phyloP scores from a whole-genome alignment of 2,797 vertebrate species.

The Geotria australis region DNA sequence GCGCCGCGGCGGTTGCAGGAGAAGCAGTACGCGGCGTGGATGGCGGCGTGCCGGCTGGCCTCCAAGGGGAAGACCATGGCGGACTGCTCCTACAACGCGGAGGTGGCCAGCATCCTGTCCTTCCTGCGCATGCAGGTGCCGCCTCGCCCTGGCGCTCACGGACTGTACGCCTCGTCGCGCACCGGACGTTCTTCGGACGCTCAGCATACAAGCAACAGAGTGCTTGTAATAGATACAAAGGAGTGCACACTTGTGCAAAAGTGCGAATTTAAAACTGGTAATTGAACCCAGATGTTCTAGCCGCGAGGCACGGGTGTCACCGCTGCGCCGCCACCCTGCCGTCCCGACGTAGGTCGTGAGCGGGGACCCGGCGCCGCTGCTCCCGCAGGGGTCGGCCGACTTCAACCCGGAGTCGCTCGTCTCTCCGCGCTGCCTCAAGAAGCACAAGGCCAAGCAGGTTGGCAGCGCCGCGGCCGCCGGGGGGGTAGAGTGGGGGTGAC shows the following conservation, averaged over 20 bases:
- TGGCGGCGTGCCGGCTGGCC: constrained; percentile 84
- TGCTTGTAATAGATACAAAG: no score
- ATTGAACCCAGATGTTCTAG: no score
- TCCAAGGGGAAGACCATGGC: constrained; percentile 99
- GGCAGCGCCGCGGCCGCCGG: background rate
- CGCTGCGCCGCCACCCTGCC: no score
- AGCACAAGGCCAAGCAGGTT: constrained; percentile 99
- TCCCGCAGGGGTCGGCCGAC: constrained; percentile 59
- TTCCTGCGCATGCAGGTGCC: constrained; percentile 72
- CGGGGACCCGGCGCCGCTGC: constrained; percentile 9
- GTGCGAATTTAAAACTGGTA: no score
- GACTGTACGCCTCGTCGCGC: no score
- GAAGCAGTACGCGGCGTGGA: constrained; percentile 96
- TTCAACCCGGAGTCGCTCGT: constrained; percentile 88
- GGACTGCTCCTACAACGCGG: constrained; percentile 78
- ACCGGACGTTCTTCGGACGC: no score
- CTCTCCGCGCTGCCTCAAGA: constrained; percentile 83
- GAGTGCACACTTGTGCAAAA: no score
- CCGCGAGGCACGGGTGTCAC: no score
- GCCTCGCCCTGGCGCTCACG: no score
- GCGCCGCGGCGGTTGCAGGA: constrained; percentile 18
- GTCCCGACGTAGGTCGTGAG: no score
- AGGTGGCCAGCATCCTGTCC: constrained; percentile 93
- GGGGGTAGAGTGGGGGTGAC: no score
- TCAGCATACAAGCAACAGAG: no score